Conservation (phyloP, 2,888 invertebrate species). For the Hydroisotoma schaefferi region DNA sequence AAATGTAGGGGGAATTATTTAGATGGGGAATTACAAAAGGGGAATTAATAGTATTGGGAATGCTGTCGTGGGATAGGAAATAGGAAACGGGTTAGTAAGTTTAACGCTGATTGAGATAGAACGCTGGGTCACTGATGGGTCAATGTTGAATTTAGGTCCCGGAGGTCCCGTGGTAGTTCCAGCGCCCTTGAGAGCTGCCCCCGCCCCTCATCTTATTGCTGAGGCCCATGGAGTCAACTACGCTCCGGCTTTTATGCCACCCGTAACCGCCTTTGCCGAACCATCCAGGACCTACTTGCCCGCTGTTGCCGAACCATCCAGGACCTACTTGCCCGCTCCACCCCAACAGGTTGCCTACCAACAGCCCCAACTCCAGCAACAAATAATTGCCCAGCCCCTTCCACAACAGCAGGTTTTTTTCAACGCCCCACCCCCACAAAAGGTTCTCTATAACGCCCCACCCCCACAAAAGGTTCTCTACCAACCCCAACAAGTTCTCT, state of each 20-base stretch:
- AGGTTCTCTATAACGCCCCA: not conserved
- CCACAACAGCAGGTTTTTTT: slow-evolving; percentile 7
- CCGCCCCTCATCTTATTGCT: slow-evolving; percentile 16
- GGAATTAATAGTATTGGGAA: no score
- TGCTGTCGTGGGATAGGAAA: no score
- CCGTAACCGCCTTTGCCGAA: slow-evolving; percentile 8
- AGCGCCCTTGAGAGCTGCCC: slow-evolving; percentile 23
- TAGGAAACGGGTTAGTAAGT: no score
- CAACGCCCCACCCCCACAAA: slow-evolving; percentile 5
- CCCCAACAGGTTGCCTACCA: slow-evolving; percentile 1
- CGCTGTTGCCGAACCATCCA: slow-evolving; percentile 1
- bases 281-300: slow-evolving; percentile 17
- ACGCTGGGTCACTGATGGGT: no score
- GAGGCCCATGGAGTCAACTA: slow-evolving; percentile 22
- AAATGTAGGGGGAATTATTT: no score
- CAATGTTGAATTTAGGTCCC: no score
- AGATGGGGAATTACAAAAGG: no score
- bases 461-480: slow-evolving; percentile 8
- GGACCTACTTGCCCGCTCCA: slow-evolving; percentile 16
- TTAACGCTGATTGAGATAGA: no score
- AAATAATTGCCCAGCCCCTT: not conserved
- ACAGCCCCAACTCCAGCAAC: not conserved
- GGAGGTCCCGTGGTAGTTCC: slow-evolving; percentile 23
- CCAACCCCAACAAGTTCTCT: slow-evolving; percentile 9
- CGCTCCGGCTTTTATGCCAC: slow-evolving; percentile 35